A percentile compares a stretch with the other conserved stretches of the same genome.
Evolutionary conservation across 2,797 vertebrate species (phyloP).

Genomic region (Choloepus didactylus): DNA sequence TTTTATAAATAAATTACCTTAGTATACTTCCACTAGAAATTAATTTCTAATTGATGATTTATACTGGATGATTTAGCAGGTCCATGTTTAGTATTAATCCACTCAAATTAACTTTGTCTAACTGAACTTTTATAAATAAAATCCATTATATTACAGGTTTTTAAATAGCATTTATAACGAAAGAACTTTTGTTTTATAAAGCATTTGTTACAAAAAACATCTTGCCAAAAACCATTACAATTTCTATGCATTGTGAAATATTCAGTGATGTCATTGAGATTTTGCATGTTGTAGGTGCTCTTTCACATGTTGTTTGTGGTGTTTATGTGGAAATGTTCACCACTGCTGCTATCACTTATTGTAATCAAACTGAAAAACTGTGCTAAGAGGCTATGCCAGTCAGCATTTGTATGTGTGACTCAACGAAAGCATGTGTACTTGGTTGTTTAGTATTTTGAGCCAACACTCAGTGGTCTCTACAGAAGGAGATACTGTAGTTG

Average conservation of each 20-base stretch:
- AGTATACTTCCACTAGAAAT: constrained; percentile 75
- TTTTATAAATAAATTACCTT: constrained; percentile 80
- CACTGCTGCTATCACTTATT: constrained; percentile 85
- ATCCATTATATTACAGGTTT: constrained; percentile 75
- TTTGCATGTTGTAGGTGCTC: constrained; percentile 86
- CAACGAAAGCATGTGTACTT: constrained; percentile 73
- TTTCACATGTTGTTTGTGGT: constrained; percentile 76
- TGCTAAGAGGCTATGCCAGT: constrained; percentile 78
- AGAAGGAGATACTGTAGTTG: constrained; percentile 83
- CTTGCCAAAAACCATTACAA: constrained; percentile 85
- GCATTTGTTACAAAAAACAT: constrained; percentile 79
- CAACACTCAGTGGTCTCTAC: constrained; percentile 83
- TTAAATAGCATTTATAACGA: constrained; percentile 81
- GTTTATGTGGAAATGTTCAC: constrained; percentile 84
- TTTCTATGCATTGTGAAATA: constrained; percentile 87
- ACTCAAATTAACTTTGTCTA: constrained; percentile 74
- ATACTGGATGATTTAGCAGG: constrained; percentile 69
- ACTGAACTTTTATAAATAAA: constrained; percentile 78
- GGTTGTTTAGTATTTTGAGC: constrained; percentile 82
- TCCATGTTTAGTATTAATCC: constrained; percentile 73
- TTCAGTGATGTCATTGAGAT: constrained; percentile 81
- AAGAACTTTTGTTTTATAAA: constrained; percentile 81
- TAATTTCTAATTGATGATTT: constrained; percentile 80
- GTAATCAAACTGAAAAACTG: constrained; percentile 79
- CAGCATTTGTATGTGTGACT: constrained; percentile 69